Conservation (phyloP, 2,888 invertebrate species). For the Notodonta dromedarius region DNA sequence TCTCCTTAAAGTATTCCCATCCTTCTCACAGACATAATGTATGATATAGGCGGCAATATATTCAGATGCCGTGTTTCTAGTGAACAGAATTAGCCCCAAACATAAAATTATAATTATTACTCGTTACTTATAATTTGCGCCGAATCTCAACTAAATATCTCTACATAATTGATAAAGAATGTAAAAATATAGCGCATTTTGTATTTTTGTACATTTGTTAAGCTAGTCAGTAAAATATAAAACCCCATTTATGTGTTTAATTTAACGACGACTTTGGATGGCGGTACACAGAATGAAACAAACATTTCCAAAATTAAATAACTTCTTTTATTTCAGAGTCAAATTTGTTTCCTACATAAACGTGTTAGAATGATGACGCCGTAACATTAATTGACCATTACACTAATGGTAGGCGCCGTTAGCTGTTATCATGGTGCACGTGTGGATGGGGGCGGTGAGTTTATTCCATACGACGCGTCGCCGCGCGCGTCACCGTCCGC, state of each 20-base stretch:
- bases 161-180: conserved; percentile 14
- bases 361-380: conserved; percentile 81
- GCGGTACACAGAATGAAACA: conserved; percentile 63
- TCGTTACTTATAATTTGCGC: conserved; percentile 26
- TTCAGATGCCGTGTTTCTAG: too few species aligned
- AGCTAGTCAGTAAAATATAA: conserved; percentile 73
- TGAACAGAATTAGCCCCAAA: too few species aligned
- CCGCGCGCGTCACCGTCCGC: conserved; percentile 45
- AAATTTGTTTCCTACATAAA: conserved; percentile 83
- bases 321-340: conserved; percentile 84
- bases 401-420: conserved; percentile 75
- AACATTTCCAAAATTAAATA: conserved; percentile 82
- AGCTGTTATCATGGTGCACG: conserved; percentile 71
- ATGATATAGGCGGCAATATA: too few species aligned
- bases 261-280: background rate
- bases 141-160: conserved; percentile 31
- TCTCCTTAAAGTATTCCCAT: too few species aligned
- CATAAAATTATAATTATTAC: conserved; percentile 23
- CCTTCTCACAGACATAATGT: too few species aligned
- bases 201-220: conserved; percentile 74
- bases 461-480: conserved; percentile 44
- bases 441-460: conserved; percentile 59
- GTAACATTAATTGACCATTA: conserved; percentile 79
- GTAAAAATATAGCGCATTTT: conserved; percentile 46
- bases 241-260: conserved; percentile 31